Evolutionary conservation across 2,797 vertebrate species (phyloP).

Genomic region (Dryobates pubescens): DNA sequence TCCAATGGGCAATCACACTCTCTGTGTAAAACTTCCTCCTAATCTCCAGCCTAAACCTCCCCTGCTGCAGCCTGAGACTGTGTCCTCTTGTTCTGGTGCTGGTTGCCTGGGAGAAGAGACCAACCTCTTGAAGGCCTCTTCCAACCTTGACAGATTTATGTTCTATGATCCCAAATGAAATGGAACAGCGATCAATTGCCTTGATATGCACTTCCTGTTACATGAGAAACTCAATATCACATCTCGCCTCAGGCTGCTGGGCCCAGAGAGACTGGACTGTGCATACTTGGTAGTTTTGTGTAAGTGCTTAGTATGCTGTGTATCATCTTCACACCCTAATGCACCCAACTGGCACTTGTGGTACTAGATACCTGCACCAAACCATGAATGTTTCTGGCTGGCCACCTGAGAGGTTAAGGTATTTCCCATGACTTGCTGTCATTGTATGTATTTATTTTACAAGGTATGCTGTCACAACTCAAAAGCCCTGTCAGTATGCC

Average conservation of each 20-base stretch:
- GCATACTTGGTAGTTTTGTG: neutral
- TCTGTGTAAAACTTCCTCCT: no score
- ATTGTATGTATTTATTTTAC: neutral
- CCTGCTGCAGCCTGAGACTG: no score
- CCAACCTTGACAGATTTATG: no score
- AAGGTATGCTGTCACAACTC: neutral
- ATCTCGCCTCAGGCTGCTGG: neutral
- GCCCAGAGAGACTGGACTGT: neutral
- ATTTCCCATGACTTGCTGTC: neutral
- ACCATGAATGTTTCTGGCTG: neutral
- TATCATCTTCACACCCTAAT: neutral
- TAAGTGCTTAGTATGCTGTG: neutral
- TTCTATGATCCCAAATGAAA: neutral
- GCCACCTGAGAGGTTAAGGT: neutral
- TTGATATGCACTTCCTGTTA: neutral
- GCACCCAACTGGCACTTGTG: neutral
- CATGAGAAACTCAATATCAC: neutral
- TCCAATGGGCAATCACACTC: no score
- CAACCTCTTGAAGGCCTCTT: no score
- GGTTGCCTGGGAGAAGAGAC: no score
- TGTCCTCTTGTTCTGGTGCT: no score
- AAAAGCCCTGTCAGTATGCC: neutral
- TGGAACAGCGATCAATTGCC: neutral
- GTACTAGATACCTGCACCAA: neutral
- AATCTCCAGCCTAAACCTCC: no score